These are phyloP conservation scores for Patella caerulea DNA, from an alignment of 2,888 invertebrate genomes.

Conservation along the genomic window DNA sequence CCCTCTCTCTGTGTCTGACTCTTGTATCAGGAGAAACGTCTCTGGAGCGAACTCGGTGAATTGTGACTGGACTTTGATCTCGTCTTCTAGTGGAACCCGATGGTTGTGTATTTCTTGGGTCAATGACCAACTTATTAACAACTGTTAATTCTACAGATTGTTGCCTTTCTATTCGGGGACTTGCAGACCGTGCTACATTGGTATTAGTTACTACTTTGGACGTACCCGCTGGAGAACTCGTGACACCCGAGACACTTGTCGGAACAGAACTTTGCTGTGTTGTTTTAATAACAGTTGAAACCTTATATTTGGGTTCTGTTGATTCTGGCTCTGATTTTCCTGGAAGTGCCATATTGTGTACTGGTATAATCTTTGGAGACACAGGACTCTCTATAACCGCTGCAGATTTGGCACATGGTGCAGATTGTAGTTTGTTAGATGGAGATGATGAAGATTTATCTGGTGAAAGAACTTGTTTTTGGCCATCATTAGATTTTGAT, in stretches of 20 bases:
- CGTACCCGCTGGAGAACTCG: background rate
- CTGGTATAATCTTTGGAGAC: background rate
- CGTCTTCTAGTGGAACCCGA: background rate
- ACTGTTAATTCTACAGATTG: background rate
- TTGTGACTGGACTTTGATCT: background rate
- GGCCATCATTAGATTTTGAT: too few relatives aligned
- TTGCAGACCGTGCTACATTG: background rate
- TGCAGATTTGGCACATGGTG: too few relatives aligned
- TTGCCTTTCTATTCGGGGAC: background rate
- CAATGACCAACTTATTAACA: background rate
- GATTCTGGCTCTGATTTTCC: background rate
- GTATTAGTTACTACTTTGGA: background rate
- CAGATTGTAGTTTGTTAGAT: too few relatives aligned
- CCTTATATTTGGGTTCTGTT: background rate
- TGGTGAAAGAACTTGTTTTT: too few relatives aligned
- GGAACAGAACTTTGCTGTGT: background rate
- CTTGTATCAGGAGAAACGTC: background rate
- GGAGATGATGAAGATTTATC: too few relatives aligned
- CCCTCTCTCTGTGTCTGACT: background rate
- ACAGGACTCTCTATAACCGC: background rate
- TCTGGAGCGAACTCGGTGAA: background rate
- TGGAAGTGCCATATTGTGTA: background rate
- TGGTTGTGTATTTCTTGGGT: background rate
- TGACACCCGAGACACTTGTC: background rate
- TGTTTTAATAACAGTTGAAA: background rate